Evolutionary conservation across 2,797 vertebrate genomes (phyloP).

Genomic region (Diplodus sargus): DNA sequence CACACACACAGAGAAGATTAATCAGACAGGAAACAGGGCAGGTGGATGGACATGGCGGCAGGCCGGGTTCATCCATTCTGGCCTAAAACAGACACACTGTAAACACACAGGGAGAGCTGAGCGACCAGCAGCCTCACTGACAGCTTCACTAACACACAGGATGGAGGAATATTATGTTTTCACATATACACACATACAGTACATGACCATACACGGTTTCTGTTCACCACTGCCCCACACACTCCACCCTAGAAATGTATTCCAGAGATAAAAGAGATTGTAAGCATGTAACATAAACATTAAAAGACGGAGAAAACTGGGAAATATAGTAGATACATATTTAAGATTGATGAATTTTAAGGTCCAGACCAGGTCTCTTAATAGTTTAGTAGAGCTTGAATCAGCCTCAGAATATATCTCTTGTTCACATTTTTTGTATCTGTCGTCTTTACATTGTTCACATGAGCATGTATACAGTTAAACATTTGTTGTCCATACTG

Average conservation of each 20-base stretch:
- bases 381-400: background rate
- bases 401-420: background rate
- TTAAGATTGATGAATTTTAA: background rate
- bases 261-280: constrained; percentile 33
- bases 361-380: background rate
- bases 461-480: background rate
- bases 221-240: constrained; percentile 2
- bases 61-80: constrained; percentile 77
- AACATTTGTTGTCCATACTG: background rate
- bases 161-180: constrained; percentile 20
- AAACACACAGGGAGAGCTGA: constrained; percentile 60
- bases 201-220: constrained; percentile 5
- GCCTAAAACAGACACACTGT: constrained; percentile 77
- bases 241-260: background rate
- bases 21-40: constrained; percentile 77
- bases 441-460: background rate
- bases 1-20: constrained; percentile 62
- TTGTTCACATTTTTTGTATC: background rate
- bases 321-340: constrained; percentile 12
- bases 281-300: constrained; percentile 20
- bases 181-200: constrained; percentile 6
- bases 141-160: constrained; percentile 36
- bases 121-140: constrained; percentile 40
- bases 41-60: constrained; percentile 75
- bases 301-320: constrained; percentile 4